Percentiles rank a stretch among this genome's conserved stretches.
Conservation (phyloP, 2,888 invertebrate genomes). For the Metalampra italica region DNA sequence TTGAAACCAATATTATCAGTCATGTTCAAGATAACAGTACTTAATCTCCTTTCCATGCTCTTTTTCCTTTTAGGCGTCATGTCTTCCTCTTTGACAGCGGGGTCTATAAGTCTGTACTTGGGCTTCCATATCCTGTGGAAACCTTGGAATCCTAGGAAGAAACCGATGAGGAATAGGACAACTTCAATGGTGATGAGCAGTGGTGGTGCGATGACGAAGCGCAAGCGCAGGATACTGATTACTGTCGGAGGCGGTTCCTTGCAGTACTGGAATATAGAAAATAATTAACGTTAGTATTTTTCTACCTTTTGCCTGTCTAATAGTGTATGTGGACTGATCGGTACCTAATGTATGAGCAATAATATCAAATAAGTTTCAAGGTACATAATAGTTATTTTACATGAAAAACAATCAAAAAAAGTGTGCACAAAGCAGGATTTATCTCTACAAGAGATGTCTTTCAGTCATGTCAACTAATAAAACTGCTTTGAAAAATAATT, state of each 20-base stretch:
- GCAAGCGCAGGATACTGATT: slow-evolving; percentile 57
- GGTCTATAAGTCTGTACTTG: slow-evolving; percentile 42
- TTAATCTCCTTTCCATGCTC: slow-evolving; percentile 31
- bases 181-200: slow-evolving; percentile 63
- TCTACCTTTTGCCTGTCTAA: neutral
- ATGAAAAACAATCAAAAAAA: too few relatives aligned
- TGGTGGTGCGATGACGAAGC: slow-evolving; percentile 72
- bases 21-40: slow-evolving; percentile 40
- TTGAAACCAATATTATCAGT: slow-evolving; percentile 40
- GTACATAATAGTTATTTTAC: too few relatives aligned
- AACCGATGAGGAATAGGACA: slow-evolving; percentile 63
- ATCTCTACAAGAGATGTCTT: too few relatives aligned
- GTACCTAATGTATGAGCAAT: too few relatives aligned
- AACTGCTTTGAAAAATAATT: too few relatives aligned
- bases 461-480: too few relatives aligned
- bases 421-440: too few relatives aligned
- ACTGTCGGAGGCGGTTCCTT: slow-evolving; percentile 60
- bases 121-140: slow-evolving; percentile 51
- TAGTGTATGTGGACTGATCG: too few relatives aligned
- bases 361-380: too few relatives aligned
- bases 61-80: slow-evolving; percentile 25
- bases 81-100: slow-evolving; percentile 15
- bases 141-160: slow-evolving; percentile 59
- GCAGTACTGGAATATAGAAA: slow-evolving; percentile 46
- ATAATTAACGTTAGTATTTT: neutral